These are phyloP conservation scores for Strix uralensis DNA, from an alignment of 2,113 vertebrate species.

Conservation along the genomic window DNA sequence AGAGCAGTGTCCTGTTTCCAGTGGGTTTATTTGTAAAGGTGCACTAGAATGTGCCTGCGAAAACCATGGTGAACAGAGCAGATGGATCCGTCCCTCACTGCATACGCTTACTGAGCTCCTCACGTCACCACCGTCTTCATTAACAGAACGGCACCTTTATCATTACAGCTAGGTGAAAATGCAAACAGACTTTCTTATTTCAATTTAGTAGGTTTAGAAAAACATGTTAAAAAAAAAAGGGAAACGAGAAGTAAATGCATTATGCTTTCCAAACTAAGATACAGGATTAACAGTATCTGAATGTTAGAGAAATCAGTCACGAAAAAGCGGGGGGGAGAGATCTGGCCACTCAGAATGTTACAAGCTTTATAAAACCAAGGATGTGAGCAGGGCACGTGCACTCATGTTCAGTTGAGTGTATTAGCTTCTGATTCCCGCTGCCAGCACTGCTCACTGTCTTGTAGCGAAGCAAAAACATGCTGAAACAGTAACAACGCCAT, in stretches of 20 bases:
- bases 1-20: not conserved
- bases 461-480: not conserved
- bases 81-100: not conserved
- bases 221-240: not conserved
- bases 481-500: accelerated
- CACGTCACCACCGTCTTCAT: accelerated
- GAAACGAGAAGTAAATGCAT: not conserved
- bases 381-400: not conserved
- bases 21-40: not conserved
- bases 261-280: not conserved
- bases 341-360: not conserved
- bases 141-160: not conserved
- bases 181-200: not conserved
- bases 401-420: accelerated
- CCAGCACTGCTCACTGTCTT: not conserved
- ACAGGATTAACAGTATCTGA: not conserved
- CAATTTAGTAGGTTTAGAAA: not conserved
- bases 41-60: not conserved
- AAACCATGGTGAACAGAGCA: not conserved
- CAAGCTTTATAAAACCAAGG: not conserved
- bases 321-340: too few species aligned
- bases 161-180: not conserved
- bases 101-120: accelerated
- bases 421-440: not conserved
- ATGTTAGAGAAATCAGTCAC: not conserved